A percentile compares a stretch with the other conserved stretches of the same genome.
These are phyloP conservation scores for Phrynosoma blainvillii DNA, from an alignment of 2,113 vertebrate genomes.

Conservation along the genomic window DNA sequence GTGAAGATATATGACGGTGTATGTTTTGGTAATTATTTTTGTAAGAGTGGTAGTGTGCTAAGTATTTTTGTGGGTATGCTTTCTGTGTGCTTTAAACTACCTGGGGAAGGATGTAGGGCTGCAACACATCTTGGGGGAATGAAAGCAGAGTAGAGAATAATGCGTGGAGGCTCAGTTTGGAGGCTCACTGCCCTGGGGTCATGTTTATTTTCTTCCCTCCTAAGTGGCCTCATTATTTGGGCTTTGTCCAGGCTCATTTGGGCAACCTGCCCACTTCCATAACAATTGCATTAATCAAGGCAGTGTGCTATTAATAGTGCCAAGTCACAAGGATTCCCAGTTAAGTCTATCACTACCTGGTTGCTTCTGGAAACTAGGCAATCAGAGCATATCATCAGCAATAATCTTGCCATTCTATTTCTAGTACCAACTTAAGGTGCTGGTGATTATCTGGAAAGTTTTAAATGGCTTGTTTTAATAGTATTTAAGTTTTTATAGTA, in stretches of 20 bases:
- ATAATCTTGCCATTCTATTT: background rate
- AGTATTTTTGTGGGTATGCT: no score
- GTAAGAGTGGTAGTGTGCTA: no score
- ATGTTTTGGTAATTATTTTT: background rate
- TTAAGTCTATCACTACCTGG: background rate
- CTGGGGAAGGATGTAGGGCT: no score
- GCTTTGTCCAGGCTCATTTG: background rate
- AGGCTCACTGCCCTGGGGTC: background rate
- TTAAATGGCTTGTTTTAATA: background rate
- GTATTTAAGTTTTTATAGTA: no score
- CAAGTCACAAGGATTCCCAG: background rate
- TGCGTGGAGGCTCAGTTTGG: background rate
- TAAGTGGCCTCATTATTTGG: background rate
- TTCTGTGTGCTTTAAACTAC: no score
- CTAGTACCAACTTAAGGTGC: background rate
- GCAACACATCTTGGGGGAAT: no score
- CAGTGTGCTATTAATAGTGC: background rate
- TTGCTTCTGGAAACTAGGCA: background rate
- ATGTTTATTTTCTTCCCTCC: no score
- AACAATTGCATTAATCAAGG: background rate
- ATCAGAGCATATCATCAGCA: background rate
- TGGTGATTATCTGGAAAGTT: background rate
- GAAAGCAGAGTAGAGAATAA: background rate
- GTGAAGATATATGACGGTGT: background rate
- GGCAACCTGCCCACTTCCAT: background rate